These are phyloP conservation scores for Morinoia aosen DNA, from an alignment of 2,888 invertebrate genomes.

Conservation along the genomic window DNA sequence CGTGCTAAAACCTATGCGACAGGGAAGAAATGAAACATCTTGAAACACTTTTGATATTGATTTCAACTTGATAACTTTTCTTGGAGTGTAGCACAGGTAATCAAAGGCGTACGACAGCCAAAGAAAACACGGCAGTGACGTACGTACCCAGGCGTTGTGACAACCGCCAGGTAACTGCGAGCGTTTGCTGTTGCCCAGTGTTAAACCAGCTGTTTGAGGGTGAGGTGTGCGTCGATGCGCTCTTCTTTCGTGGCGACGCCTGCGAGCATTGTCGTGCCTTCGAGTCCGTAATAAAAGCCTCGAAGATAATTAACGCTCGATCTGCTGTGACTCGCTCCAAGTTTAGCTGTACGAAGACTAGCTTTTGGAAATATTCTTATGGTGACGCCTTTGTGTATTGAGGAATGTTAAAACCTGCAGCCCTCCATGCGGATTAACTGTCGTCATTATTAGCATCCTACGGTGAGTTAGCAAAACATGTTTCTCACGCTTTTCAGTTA, in stretches of 20 bases:
- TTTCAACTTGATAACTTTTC: neutral
- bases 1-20: neutral
- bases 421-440: constrained; percentile 31
- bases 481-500: neutral
- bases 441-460: neutral
- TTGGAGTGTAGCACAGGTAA: neutral
- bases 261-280: constrained; percentile 51
- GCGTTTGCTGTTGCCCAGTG: constrained; percentile 35
- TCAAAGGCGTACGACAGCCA: constrained; percentile 14
- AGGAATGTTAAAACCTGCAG: neutral
- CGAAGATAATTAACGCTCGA: constrained; percentile 44
- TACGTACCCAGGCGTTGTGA: constrained; percentile 44
- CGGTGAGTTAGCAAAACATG: neutral
- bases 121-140: constrained; percentile 42
- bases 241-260: neutral
- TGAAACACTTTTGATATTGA: neutral
- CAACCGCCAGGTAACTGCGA: neutral
- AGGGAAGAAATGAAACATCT: neutral
- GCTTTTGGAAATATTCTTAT: neutral
- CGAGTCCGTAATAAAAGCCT: constrained; percentile 42
- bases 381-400: neutral
- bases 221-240: neutral
- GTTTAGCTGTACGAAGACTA: neutral
- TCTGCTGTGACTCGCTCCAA: constrained; percentile 46
- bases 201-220: constrained; percentile 19